phyloP scores from a whole-genome alignment of 2,113 vertebrate genomes.

The Tragelaphus imberbis region DNA sequence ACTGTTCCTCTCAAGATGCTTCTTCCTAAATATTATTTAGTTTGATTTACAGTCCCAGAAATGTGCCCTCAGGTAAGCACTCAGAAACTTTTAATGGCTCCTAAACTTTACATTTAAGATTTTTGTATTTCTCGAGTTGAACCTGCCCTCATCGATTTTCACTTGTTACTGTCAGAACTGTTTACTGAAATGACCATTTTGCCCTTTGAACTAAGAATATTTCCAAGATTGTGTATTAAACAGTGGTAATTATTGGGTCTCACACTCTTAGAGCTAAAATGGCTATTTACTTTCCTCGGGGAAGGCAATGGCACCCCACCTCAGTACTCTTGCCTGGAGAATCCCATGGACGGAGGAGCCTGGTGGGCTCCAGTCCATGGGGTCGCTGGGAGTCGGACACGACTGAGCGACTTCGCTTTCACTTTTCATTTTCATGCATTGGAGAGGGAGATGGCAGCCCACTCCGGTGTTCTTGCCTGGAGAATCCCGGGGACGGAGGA shows the following conservation, averaged over 20 bases:
- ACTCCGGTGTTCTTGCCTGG: no score
- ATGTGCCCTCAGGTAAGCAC: background rate
- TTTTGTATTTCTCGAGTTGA: conserved; percentile 11
- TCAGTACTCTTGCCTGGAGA: no score
- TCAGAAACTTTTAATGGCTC: background rate
- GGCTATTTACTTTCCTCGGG: background rate
- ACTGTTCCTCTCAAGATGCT: background rate
- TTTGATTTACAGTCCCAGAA: background rate
- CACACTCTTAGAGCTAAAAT: background rate
- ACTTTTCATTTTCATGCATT: no score
- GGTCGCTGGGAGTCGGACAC: no score
- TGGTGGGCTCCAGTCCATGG: no score
- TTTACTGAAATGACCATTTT: background rate
- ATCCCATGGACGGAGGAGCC: no score
- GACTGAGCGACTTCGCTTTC: no score
- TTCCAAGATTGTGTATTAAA: background rate
- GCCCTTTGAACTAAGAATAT: background rate
- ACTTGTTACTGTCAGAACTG: background rate
- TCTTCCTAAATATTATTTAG: background rate
- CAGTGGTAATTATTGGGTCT: background rate
- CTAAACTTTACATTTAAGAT: background rate
- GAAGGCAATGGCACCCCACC: no score
- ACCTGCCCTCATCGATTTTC: background rate
- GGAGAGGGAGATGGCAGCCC: no score
- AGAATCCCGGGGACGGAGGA: no score